A percentile compares a stretch with the other conserved stretches of the same genome.
These are phyloP conservation scores for Creontiades dilutus DNA, from an alignment of 2,888 invertebrate genomes.

Conservation along the genomic window DNA sequence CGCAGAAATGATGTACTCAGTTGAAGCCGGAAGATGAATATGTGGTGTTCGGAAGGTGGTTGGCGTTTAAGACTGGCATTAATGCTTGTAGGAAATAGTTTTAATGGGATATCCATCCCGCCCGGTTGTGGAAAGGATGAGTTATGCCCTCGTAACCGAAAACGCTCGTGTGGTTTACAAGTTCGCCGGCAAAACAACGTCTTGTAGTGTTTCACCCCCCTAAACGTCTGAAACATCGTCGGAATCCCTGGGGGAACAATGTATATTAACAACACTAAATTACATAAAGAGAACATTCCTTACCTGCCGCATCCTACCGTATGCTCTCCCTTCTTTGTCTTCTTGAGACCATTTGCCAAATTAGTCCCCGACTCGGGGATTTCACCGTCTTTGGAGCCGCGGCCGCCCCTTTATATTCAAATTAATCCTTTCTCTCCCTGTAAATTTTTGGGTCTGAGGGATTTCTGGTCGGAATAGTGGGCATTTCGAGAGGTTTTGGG, in stretches of 20 bases:
- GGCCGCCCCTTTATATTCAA: conserved; percentile 54
- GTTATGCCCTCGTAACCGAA: conserved; percentile 49
- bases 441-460: conserved; percentile 23
- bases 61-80: conserved; percentile 4
- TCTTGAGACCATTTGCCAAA: conserved; percentile 55
- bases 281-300: conserved; percentile 69
- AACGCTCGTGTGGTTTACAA: conserved; percentile 51
- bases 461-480: background rate
- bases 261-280: conserved; percentile 71
- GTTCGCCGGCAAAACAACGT: conserved; percentile 56
- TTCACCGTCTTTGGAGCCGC: conserved; percentile 17
- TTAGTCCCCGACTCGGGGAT: conserved; percentile 22
- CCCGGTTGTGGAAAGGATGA: conserved; percentile 23
- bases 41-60: conserved; percentile 17
- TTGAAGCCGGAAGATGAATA: conserved; percentile 45
- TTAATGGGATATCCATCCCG: conserved; percentile 46
- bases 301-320: conserved; percentile 45
- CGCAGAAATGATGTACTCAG: conserved; percentile 20
- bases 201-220: conserved; percentile 26
- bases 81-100: conserved; percentile 38
- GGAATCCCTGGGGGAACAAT: conserved; percentile 40
- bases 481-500: background rate
- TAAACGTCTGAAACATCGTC: conserved; percentile 10
- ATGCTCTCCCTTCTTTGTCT: background rate
- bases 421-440: conserved; percentile 37